Base-by-base conservation (phyloP, 2,797 vertebrate genomes). In the Choloepus didactylus region DNA sequence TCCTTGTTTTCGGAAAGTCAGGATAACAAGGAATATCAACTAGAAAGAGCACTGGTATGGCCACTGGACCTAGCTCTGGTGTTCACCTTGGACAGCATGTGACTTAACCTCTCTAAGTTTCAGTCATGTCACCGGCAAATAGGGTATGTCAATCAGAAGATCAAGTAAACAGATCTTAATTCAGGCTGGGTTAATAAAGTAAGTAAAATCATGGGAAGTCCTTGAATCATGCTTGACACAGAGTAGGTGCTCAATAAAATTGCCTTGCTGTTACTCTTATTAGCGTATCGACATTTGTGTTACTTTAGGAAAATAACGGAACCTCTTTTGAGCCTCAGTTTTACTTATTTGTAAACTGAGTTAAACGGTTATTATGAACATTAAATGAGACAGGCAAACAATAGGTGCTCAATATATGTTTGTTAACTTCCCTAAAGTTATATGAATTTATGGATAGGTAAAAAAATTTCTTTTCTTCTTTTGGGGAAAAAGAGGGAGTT, bases 401-500 rank as follows among this genome's bases (percentile, higher is more conserved):
- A n/a, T 23, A 82, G 35, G 15, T 67, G 1, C 5, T 70, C 82
- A 92, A 15, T 73, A 69, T 77, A 59, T 19, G 8, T 80, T 66
- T 89, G 88, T 27, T 93, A 90, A 31, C 35, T 94, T 72, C 14
- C n/a, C 44, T 59, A 31, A 93, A 49, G 51, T 70, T 66, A 16
- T 49, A n/a, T 56, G 11, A 27, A 10, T 44, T 96, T 89, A 46
- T 59, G 27, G 66, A 9, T 38, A 94, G 27, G 18, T 16, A 31
- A 66, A n/a, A 49, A 25, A 64, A 72, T 60, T 31, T 80, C 14
- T 83, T 77, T 83, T 38, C 12, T 25, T 51, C 23, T 87, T 66
- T 69, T 11, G 4, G 16, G 2, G 8, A 35, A 77, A 9, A 21
- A 49, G 73, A 67, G 59, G 3, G 16, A 3, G 3, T 31, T 54